phyloP scores from a whole-genome alignment of 2,113 vertebrate species.

The Edolisoma coerulescens region DNA sequence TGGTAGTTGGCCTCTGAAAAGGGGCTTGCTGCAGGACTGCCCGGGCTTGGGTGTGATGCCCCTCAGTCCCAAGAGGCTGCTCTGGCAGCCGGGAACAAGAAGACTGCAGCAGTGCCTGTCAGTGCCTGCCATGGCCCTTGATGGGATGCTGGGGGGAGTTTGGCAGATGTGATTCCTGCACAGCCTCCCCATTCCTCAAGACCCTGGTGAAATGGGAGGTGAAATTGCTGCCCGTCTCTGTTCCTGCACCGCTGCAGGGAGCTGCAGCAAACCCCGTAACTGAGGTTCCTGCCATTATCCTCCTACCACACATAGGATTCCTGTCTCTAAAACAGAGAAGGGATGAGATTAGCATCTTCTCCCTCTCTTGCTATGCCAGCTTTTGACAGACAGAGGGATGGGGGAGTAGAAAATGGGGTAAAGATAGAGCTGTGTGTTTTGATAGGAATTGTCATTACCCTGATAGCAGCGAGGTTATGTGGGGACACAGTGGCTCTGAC shows the following conservation, averaged over 20 bases:
- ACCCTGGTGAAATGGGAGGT: background rate
- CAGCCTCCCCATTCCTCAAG: background rate
- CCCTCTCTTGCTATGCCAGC: background rate
- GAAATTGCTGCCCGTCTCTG: background rate
- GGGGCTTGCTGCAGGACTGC: background rate
- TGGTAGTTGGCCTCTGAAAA: background rate
- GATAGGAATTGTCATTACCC: background rate
- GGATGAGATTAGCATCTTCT: constrained; percentile 12
- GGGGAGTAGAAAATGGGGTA: background rate
- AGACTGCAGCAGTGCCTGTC: background rate
- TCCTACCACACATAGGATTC: background rate
- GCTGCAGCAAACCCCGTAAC: background rate
- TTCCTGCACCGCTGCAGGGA: background rate
- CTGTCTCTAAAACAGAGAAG: background rate
- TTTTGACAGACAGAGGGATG: constrained; percentile 17
- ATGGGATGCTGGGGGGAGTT: rapidly evolving
- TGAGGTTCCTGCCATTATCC: background rate
- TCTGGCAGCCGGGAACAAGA: background rate
- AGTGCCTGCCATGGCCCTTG: background rate
- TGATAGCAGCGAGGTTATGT: background rate
- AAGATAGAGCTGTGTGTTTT: background rate
- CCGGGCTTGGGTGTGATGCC: rapidly evolving
- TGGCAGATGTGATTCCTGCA: background rate
- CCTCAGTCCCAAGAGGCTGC: rapidly evolving
- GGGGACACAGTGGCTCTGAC: background rate